Evolutionary conservation across 2,797 vertebrate genomes (phyloP), one percentile per base, ranked within the genome.

Genomic region (Rachycentron canadum): DNA sequence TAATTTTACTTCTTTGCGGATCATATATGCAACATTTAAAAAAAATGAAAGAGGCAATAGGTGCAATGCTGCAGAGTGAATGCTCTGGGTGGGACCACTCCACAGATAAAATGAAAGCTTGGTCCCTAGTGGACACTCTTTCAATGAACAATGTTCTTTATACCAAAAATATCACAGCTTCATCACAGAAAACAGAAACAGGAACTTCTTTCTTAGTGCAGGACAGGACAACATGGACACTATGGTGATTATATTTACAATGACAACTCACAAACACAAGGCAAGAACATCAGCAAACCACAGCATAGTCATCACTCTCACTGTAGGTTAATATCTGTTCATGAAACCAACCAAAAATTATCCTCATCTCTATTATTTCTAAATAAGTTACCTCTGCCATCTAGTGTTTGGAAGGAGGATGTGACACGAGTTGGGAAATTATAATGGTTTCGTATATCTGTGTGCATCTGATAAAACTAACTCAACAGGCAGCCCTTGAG

Each of bases 1-100:
- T n/a, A 57, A 57, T 34, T 69, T 14, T n/a, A n/a, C 32, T 4
- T 64, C 19, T 70, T 65, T 62, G 10, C 28, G 23, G 4, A 26
- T 66, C 52, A 74, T 84, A 89, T 82, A 88, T 90, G 76, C 58
- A 90, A 40, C n/a, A 66, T 85, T 87, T 83, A 43, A 78, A 65
- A 81, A 43, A 79, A 66, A 79, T 19, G n/a, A n/a, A 6, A 67
- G n/a, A 60, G 45, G 28, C 1, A 1, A 75, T 36, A 30, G 36
- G 25, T 25, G n/a, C n/a, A n/a, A n/a, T 80, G 43, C 68, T 53
- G 40, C 30, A 81, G 28, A 63, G 50, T 14, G 41, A 73, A 45
- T 32, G 38, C 38, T 59, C n/a, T 43, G 34, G 32, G 69, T 60
- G 55, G 23, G 66, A 40, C 55, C 40, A 17, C 26, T 34, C 58